phyloP scores from a whole-genome alignment of 1,140 invertebrate species.

The Drosophila melanogaster region DNA sequence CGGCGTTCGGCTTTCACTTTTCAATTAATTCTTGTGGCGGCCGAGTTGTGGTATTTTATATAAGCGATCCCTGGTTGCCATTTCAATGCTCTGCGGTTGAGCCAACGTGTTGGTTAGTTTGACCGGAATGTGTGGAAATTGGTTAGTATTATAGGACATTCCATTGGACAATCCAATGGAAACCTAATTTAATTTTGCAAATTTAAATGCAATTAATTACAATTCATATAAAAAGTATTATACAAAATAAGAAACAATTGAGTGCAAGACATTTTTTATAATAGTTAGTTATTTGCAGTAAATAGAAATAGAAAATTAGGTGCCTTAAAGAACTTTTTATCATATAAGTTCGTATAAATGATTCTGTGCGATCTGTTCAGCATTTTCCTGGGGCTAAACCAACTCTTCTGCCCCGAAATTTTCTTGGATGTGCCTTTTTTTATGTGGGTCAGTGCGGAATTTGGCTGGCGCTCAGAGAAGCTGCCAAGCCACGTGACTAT shows the following conservation, averaged over 20 bases:
- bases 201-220: no score
- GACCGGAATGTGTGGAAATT: not conserved
- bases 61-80: conserved; percentile 45
- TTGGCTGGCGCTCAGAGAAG: conserved; percentile 40
- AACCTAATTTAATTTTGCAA: no score
- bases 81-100: conserved; percentile 25
- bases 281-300: no score
- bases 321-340: no score
- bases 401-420: conserved; percentile 33
- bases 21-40: conserved; percentile 69
- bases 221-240: no score
- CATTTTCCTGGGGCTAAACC: conserved; percentile 11
- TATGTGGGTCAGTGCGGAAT: conserved; percentile 72
- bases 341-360: no score
- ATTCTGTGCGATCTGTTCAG: not conserved
- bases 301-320: no score
- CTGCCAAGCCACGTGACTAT: conserved; percentile 68
- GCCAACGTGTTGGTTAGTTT: conserved; percentile 12
- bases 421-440: conserved; percentile 58
- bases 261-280: no score
- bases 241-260: no score
- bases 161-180: no score
- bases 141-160: not conserved
- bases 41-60: conserved; percentile 55
- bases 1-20: conserved; percentile 64